Evolutionary conservation across 2,113 vertebrate genomes (phyloP).

Genomic region (Melanostigma gelatinosum): DNA sequence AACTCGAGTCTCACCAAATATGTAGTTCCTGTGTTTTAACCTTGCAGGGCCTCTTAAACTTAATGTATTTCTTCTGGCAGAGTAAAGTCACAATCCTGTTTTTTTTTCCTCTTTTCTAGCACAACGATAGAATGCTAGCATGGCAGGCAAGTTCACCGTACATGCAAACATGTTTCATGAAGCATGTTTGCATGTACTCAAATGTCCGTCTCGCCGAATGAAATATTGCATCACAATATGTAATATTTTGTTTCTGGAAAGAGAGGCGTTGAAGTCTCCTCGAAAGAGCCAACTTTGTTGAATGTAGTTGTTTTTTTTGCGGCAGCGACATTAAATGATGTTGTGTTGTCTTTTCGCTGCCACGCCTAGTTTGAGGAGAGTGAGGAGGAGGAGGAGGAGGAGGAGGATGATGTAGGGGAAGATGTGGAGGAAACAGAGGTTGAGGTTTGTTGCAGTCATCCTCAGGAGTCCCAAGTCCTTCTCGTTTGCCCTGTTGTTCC

Average conservation of each 20-base stretch:
- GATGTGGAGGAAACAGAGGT: conserved; percentile 65
- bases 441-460: conserved; percentile 72
- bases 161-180: conserved; percentile 57
- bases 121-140: conserved; percentile 49
- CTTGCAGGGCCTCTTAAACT: background rate
- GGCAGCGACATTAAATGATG: background rate
- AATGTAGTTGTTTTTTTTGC: background rate
- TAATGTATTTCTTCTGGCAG: background rate
- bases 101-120: conserved; percentile 61
- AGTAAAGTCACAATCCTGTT: conserved; percentile 19
- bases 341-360: conserved; percentile 53
- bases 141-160: conserved; percentile 66
- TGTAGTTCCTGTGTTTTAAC: background rate
- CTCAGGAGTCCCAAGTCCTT: conserved; percentile 6
- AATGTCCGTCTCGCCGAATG: background rate
- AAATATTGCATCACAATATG: conserved; percentile 1
- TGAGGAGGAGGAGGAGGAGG: conserved; percentile 79
- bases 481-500: background rate
- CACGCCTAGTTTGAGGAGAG: conserved; percentile 72
- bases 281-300: background rate
- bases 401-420: conserved; percentile 65
- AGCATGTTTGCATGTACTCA: conserved; percentile 58
- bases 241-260: background rate
- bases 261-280: background rate
- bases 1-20: background rate